Conservation (phyloP, 2,797 vertebrate species). For the Tenualosa thibaudeaui region DNA sequence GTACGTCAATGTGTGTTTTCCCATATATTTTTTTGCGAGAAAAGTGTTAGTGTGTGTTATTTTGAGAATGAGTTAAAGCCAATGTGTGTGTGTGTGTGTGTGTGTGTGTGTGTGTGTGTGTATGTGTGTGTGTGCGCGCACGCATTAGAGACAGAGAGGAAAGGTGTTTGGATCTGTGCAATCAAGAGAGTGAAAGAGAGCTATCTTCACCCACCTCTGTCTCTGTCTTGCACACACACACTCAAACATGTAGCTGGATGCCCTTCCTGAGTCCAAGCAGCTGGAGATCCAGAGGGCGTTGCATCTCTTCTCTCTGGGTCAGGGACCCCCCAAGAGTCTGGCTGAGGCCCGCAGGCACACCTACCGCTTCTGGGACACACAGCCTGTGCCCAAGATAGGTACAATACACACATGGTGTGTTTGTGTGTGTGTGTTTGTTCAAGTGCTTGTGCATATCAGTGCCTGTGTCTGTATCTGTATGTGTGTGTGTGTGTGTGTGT, state of each 20-base stretch:
- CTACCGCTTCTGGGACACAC: conserved; percentile 94
- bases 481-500: not conserved
- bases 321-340: conserved; percentile 86
- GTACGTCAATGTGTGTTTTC: not conserved
- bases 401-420: conserved; percentile 45
- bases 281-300: conserved; percentile 96
- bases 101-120: not conserved
- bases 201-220: not conserved
- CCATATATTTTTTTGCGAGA: not conserved
- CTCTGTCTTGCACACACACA: not conserved
- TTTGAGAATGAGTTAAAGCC: not conserved
- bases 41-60: not conserved
- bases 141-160: not conserved
- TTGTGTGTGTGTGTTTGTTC: not conserved
- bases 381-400: conserved; percentile 92
- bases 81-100: not conserved
- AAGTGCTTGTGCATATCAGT: not conserved
- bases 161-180: not conserved
- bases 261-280: conserved; percentile 89
- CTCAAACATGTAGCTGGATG: conserved; percentile 74
- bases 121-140: not conserved
- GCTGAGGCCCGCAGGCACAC: conserved; percentile 86
- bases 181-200: not conserved
- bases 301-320: conserved; percentile 87
- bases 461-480: not conserved